Evolutionary conservation across 2,797 vertebrate species (phyloP).

Genomic region (Falco berigora): DNA sequence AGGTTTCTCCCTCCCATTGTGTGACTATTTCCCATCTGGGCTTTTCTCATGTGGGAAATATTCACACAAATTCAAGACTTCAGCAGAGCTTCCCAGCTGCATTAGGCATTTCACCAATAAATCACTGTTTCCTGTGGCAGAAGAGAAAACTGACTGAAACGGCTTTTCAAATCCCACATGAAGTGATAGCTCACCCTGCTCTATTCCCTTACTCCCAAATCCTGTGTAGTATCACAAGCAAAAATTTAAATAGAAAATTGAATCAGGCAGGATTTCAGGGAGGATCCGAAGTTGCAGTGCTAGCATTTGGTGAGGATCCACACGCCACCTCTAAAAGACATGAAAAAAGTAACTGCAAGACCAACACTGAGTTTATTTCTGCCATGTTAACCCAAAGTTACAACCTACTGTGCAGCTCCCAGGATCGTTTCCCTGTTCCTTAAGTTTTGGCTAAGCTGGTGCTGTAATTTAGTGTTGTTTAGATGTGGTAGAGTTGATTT

Average conservation of each 20-base stretch:
- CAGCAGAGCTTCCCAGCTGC: constrained; percentile 49
- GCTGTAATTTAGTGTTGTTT: constrained; percentile 1
- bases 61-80: constrained; percentile 48
- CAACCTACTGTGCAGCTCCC: background rate
- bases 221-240: constrained; percentile 9
- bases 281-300: background rate
- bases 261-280: background rate
- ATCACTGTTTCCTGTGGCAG: constrained; percentile 55
- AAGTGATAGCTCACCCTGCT: constrained; percentile 1
- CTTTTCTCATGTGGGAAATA: constrained; percentile 58
- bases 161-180: constrained; percentile 24
- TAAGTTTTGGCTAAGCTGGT: background rate
- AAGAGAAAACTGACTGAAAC: background rate
- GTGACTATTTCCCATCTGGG: constrained; percentile 57
- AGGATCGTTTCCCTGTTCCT: background rate
- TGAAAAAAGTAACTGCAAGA: background rate
- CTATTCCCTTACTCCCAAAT: constrained; percentile 18
- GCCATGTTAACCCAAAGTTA: background rate
- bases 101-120: constrained; percentile 49
- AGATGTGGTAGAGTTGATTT: background rate
- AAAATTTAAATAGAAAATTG: constrained; percentile 14
- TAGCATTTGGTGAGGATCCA: background rate
- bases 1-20: constrained; percentile 47
- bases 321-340: background rate
- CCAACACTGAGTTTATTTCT: background rate